These are phyloP conservation scores for Lamprotornis superbus DNA, from an alignment of 2,113 vertebrate genomes.

Conservation along the genomic window DNA sequence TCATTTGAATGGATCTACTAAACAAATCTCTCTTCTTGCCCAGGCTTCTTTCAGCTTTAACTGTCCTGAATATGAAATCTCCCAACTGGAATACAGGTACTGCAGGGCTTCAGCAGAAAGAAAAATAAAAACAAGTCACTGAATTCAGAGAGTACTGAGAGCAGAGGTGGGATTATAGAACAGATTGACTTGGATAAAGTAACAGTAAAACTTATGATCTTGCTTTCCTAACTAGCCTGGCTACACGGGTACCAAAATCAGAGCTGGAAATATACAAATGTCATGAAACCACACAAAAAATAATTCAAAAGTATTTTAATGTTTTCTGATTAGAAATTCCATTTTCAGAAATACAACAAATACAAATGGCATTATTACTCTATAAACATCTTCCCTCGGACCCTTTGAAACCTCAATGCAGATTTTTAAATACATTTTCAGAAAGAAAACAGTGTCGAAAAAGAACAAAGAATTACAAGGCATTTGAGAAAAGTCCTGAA, in stretches of 20 bases:
- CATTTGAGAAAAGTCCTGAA: background rate
- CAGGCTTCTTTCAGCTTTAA: background rate
- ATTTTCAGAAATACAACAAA: background rate
- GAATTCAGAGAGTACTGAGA: background rate
- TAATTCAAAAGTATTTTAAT: slow-evolving; percentile 5
- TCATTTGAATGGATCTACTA: background rate
- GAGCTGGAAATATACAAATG: background rate
- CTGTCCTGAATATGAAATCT: background rate
- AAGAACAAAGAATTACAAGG: background rate
- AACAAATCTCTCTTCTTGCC: background rate
- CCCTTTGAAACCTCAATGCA: background rate
- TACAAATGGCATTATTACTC: background rate
- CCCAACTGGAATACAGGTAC: background rate
- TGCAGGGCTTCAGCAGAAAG: background rate
- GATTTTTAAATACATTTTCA: background rate
- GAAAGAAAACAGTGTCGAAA: background rate
- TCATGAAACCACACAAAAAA: background rate
- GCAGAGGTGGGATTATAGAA: background rate
- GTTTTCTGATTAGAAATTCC: background rate
- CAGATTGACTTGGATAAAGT: background rate
- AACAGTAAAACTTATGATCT: background rate
- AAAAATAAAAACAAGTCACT: background rate
- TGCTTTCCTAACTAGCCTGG: background rate
- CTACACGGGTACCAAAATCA: background rate
- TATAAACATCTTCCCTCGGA: background rate